phyloP scores from a whole-genome alignment of 1,140 invertebrate genomes.

The Calliphora vicina region DNA sequence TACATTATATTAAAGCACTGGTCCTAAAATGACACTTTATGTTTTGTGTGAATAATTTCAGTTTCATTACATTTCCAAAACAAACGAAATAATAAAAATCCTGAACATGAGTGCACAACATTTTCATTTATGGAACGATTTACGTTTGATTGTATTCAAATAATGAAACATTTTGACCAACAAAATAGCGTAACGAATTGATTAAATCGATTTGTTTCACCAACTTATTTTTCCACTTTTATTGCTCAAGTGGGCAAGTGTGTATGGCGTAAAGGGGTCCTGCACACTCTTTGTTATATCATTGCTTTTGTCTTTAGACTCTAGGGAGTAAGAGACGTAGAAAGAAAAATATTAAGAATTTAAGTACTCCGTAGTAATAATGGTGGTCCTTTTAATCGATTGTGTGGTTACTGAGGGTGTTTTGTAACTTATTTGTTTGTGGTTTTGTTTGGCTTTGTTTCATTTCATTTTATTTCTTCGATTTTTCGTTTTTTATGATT shows the following conservation, averaged over 20 bases:
- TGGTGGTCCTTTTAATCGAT: constrained; percentile 3
- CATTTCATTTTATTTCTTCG: neutral
- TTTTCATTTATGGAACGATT: too few relatives aligned
- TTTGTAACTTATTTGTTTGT: neutral
- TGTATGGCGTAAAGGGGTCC: neutral
- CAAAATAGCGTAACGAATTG: constrained; percentile 35
- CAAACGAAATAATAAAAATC: too few relatives aligned
- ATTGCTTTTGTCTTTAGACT: too few relatives aligned
- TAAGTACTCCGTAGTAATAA: neutral
- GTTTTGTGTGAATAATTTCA: constrained; percentile 10
- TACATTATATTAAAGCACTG: neutral
- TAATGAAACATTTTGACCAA: constrained; percentile 36
- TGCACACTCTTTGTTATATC: neutral
- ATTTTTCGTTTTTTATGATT: neutral
- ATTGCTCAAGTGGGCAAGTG: neutral
- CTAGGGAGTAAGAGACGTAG: neutral
- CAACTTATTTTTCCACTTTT: constrained; percentile 25
- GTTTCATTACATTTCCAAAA: constrained; percentile 10
- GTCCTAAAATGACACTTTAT: neutral
- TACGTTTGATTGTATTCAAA: neutral
- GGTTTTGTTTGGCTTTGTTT: neutral
- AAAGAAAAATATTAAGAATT: too few relatives aligned
- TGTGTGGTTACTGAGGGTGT: neutral
- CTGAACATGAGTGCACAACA: too few relatives aligned
- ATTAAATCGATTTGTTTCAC: constrained; percentile 36